phyloP scores from a whole-genome alignment of 1,140 invertebrate species.

The Sinonovacula constricta region DNA sequence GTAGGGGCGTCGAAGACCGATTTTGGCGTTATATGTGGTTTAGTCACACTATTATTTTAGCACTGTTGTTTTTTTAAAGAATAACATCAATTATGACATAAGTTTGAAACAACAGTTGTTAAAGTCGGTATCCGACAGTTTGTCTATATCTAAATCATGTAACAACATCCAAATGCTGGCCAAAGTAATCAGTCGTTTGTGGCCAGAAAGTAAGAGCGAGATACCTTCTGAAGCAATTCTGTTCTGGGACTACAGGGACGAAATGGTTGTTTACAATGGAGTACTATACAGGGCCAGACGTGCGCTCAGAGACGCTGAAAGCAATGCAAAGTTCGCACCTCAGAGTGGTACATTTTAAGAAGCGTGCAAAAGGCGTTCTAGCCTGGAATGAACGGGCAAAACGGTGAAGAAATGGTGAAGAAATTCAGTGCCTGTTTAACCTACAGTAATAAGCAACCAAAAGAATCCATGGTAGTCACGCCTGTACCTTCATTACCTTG shows the following conservation, averaged over 20 bases:
- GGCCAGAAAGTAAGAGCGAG: slow-evolving; percentile 31
- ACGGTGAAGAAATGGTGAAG: neutral
- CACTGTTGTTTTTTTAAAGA: too few relatives aligned
- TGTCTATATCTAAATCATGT: too few relatives aligned
- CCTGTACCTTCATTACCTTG: neutral
- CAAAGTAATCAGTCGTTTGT: too few relatives aligned
- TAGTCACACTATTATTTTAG: too few relatives aligned
- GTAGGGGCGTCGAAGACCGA: too few relatives aligned
- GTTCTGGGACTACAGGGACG: slow-evolving; percentile 66
- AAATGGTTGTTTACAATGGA: neutral
- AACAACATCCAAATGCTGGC: too few relatives aligned
- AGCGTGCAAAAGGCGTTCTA: neutral
- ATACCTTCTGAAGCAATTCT: slow-evolving; percentile 1
- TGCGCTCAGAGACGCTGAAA: neutral
- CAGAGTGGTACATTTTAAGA: neutral
- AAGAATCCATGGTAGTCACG: neutral
- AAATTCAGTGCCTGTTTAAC: neutral
- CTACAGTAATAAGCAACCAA: neutral
- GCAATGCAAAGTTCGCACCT: neutral
- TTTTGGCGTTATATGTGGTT: too few relatives aligned
- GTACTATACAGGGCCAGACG: neutral
- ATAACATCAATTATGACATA: too few relatives aligned
- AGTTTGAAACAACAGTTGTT: too few relatives aligned
- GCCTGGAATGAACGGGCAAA: neutral
- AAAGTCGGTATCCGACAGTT: too few relatives aligned